Percentiles rank a stretch among this genome's conserved stretches.
Conservation (phyloP, 1,140 invertebrate species). For the Drosophila melanica region DNA sequence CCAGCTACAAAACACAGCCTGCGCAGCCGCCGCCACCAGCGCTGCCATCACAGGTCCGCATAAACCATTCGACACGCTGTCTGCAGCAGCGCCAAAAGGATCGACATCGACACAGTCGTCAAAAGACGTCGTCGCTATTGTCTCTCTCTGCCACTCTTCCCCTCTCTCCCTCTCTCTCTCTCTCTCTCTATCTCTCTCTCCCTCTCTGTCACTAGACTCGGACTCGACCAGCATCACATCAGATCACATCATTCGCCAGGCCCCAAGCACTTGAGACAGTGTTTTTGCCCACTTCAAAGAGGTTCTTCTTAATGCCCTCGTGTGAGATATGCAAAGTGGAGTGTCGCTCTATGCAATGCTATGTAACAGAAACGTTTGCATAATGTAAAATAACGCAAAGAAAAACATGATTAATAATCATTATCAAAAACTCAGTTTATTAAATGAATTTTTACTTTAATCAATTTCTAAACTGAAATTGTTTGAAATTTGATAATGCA, state of each 20-base stretch:
- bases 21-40: conserved; percentile 4
- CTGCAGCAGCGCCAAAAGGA: conserved; percentile 70
- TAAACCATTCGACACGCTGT: conserved; percentile 75
- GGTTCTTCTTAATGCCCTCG: conserved; percentile 57
- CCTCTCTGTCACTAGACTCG: conserved; percentile 24
- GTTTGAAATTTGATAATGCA: no score
- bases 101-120: conserved; percentile 67
- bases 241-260: conserved; percentile 41
- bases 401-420: not conserved
- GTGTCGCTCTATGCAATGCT: conserved; percentile 11
- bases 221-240: conserved; percentile 24
- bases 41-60: conserved; percentile 6
- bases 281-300: conserved; percentile 68
- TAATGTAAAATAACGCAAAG: not conserved
- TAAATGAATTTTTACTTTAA: not conserved
- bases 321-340: conserved; percentile 44
- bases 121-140: conserved; percentile 30
- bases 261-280: conserved; percentile 68
- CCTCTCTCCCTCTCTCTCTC: no score
- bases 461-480: not conserved
- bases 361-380: conserved; percentile 21
- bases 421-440: not conserved
- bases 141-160: no score
- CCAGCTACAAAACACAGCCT: conserved; percentile 1
- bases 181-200: no score